Percentiles rank a stretch among this genome's conserved stretches.
Evolutionary conservation across 2,113 vertebrate genomes (phyloP).

Genomic region (Nycticebus coucang): DNA sequence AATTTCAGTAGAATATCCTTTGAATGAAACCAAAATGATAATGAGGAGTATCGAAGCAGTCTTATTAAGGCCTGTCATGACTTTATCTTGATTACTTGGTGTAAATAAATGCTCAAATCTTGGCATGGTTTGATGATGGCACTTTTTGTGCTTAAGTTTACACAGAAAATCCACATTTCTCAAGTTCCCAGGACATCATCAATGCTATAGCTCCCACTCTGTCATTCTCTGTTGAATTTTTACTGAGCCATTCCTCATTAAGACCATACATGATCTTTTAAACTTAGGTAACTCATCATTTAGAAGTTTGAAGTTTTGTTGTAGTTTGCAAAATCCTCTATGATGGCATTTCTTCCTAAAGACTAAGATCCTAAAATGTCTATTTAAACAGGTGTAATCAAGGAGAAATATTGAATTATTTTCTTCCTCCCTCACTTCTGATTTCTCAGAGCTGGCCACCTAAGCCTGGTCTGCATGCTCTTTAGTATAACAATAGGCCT

Average conservation of each 20-base stretch:
- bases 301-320: neutral
- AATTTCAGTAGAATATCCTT: neutral
- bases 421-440: neutral
- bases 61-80: neutral
- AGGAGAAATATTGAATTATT: neutral
- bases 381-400: neutral
- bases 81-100: neutral
- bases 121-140: neutral
- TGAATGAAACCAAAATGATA: conserved; percentile 44
- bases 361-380: neutral
- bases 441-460: neutral
- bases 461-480: neutral
- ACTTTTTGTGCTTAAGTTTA: neutral
- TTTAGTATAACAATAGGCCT: neutral
- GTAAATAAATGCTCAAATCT: neutral
- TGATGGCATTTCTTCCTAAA: neutral
- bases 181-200: neutral
- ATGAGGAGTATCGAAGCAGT: neutral
- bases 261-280: neutral
- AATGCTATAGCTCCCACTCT: neutral
- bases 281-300: conserved; percentile 1
- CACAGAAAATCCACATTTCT: neutral
- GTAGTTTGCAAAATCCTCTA: conserved; percentile 14
- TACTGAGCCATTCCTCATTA: neutral
- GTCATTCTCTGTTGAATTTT: neutral